Evolutionary conservation across 2,797 vertebrate genomes (phyloP).

Genomic region (Myotis myotis): DNA sequence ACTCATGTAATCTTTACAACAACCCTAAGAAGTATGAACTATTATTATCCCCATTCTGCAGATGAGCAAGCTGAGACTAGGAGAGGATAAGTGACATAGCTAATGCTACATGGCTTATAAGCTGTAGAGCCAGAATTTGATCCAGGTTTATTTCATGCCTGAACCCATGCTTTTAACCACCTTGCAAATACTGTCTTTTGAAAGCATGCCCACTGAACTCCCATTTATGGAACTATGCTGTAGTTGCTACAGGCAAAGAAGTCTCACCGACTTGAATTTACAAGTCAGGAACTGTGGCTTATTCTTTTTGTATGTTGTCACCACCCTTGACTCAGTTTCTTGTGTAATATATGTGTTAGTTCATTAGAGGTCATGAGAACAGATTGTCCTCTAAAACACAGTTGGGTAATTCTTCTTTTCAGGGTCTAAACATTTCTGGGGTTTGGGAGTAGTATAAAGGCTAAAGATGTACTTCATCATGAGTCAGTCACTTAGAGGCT

Average conservation of each 20-base stretch:
- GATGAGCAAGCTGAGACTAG: not conserved
- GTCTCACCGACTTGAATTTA: not conserved
- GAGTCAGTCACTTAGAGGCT: constrained; percentile 27
- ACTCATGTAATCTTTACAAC: not conserved
- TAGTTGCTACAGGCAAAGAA: not conserved
- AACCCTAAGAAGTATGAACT: not conserved
- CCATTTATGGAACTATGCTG: not conserved
- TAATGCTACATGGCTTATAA: not conserved
- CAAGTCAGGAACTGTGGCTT: not conserved
- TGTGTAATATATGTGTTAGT: not conserved
- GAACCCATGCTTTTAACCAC: not conserved
- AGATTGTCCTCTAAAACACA: not conserved
- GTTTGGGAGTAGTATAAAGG: not conserved
- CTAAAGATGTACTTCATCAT: not conserved
- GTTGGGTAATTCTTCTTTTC: not conserved
- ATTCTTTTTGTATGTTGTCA: not conserved
- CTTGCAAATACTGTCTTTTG: not conserved
- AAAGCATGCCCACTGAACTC: not conserved
- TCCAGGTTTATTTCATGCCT: not conserved
- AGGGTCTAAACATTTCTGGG: not conserved
- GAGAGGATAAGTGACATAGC: not conserved
- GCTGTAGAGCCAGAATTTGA: not conserved
- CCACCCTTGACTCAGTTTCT: not conserved
- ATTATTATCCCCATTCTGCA: not conserved
- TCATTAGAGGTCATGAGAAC: not conserved